Conservation (phyloP, 2,888 invertebrate genomes). For the Xanthia togata region DNA sequence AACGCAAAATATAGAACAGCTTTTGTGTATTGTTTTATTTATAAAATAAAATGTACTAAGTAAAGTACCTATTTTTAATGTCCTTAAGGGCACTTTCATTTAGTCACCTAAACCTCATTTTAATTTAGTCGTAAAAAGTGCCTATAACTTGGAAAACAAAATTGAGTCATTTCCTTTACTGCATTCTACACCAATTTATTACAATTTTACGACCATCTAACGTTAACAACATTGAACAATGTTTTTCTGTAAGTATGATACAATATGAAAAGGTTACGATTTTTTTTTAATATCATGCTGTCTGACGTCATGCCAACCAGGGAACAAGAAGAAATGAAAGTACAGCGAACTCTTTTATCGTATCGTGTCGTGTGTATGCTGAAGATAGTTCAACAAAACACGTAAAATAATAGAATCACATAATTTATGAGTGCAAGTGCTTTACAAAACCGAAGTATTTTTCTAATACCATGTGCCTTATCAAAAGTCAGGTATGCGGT, state of each 20-base stretch:
- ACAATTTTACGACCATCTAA: neutral
- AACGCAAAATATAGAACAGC: neutral
- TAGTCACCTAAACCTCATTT: neutral
- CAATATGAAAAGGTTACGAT: neutral
- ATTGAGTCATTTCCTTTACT: neutral
- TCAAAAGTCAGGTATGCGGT: neutral
- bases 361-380: neutral
- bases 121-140: neutral
- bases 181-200: neutral
- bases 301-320: neutral
- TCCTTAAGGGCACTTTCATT: neutral
- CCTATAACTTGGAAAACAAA: neutral
- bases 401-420: neutral
- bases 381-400: neutral
- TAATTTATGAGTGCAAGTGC: neutral
- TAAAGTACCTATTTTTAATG: neutral
- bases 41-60: neutral
- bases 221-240: neutral
- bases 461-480: neutral
- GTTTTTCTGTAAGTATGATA: neutral
- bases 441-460: neutral
- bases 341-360: no score
- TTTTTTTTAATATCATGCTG: neutral
- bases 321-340: neutral
- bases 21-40: slow-evolving; percentile 13